These are phyloP conservation scores for Heterotis niloticus DNA, from an alignment of 2,113 vertebrate genomes.

Conservation along the genomic window DNA sequence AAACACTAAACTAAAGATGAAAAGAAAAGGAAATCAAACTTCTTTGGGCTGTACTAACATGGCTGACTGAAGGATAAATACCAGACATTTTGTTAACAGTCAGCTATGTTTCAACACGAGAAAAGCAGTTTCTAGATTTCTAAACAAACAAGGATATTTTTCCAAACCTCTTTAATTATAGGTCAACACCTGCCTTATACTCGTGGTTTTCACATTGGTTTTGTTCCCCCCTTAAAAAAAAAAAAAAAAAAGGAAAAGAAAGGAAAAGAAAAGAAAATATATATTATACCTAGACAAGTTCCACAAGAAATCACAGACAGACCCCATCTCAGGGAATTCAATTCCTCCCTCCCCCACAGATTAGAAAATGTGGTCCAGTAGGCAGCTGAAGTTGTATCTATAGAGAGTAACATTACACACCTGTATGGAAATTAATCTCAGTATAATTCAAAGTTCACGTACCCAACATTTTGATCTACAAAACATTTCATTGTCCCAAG, in stretches of 20 bases:
- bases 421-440: constrained; percentile 66
- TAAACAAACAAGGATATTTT: constrained; percentile 53
- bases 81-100: constrained; percentile 65
- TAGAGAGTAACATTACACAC: constrained; percentile 68
- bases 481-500: constrained; percentile 65
- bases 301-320: constrained; percentile 70
- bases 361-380: constrained; percentile 63
- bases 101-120: constrained; percentile 61
- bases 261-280: too few relatives aligned
- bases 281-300: constrained; percentile 69
- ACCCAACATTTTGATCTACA: constrained; percentile 73
- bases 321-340: constrained; percentile 57
- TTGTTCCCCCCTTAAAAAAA: constrained; percentile 1
- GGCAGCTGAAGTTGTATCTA: constrained; percentile 59
- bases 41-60: constrained; percentile 72
- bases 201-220: constrained; percentile 33
- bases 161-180: constrained; percentile 54
- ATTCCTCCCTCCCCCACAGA: constrained; percentile 49
- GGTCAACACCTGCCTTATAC: constrained; percentile 54
- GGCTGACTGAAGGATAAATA: constrained; percentile 65
- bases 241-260: constrained; percentile 56
- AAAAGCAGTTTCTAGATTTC: constrained; percentile 56
- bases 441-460: constrained; percentile 67
- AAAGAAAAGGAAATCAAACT: constrained; percentile 63
- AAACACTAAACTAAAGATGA: constrained; percentile 53